phyloP scores from a whole-genome alignment of 2,888 invertebrate species.

The Deilephila elpenor region DNA sequence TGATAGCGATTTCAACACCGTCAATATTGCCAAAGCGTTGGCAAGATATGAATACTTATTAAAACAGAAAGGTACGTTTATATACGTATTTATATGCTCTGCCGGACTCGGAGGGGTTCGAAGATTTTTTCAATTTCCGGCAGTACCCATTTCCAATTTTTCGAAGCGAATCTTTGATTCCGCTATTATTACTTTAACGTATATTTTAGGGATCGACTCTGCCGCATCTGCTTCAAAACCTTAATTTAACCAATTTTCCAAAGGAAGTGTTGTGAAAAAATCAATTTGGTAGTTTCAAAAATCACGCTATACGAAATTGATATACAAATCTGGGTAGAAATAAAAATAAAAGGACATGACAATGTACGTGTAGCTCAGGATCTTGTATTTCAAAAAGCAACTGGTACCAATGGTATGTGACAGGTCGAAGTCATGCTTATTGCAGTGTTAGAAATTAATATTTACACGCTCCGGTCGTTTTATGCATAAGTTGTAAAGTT shows the following conservation, averaged over 20 bases:
- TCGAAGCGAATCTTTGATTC: slow-evolving; percentile 6
- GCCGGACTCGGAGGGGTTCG: slow-evolving; percentile 5
- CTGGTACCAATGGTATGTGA: too few species aligned
- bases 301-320: too few species aligned
- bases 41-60: not conserved
- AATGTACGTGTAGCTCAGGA: too few species aligned
- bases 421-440: too few species aligned
- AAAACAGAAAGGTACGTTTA: slow-evolving; percentile 10
- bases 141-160: slow-evolving; percentile 17
- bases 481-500: too few species aligned
- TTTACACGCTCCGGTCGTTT: too few species aligned
- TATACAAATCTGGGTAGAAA: too few species aligned
- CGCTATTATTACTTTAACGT: slow-evolving; percentile 7
- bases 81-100: not conserved
- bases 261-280: too few species aligned
- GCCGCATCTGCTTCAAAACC: not conserved
- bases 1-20: not conserved
- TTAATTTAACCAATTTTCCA: not conserved
- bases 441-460: too few species aligned
- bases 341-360: too few species aligned
- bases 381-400: too few species aligned
- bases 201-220: slow-evolving; percentile 5
- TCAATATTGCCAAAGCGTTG: not conserved
- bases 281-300: too few species aligned
- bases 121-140: slow-evolving; percentile 29